Base-by-base conservation (phyloP, 2,888 invertebrate genomes). In the Archaeoteleia sp. region DNA sequence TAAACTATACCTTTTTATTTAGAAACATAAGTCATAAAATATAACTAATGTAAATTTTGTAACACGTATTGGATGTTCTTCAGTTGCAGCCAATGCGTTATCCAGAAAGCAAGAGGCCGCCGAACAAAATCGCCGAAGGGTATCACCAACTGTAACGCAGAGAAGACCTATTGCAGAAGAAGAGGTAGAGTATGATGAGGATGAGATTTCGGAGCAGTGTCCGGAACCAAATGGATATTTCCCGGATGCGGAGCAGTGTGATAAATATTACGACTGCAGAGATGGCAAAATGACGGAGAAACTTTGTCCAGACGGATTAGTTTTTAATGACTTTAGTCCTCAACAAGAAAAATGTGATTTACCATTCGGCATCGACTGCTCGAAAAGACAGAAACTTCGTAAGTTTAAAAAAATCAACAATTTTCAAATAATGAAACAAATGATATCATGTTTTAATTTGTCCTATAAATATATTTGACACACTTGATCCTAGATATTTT, bases 221-320 rank as follows among this genome's bases (percentile, higher is more conserved):
- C 95, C 95, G 0, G 93, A 94, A 76, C 88, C 90, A 0, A 90
- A 93, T 75, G 95, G 95, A 5, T 95, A 89, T 86, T 95, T 93
- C 81, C 93, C 95, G 6, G 95, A 95, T 80, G 90, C 91, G 8
- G 91, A 92, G 77, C 95, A 95, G 86, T 95, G 95, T 81, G 95
- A 95, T 87, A 94, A 94, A 85, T 95, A 95, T 81, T 92, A 94
- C 84, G 91, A 91, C 67, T 95, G 95, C 86, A 87, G 90, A 53
- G 90, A 92, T 63, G 93, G 94, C 14, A 88, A 88, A 74, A 89
- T 91, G 51, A 92, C 90, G 1, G 94, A 93, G 79, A 93, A 92
- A 81, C 87, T 95, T 1, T 96, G 95, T 73, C 93, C 94, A 0
- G 95, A 96, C 81, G 95, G 95, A 13, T 91, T 95, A 88, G 95